These are phyloP conservation scores for Sminthopsis crassicaudata DNA, from an alignment of 2,113 vertebrate genomes.

Conservation along the genomic window DNA sequence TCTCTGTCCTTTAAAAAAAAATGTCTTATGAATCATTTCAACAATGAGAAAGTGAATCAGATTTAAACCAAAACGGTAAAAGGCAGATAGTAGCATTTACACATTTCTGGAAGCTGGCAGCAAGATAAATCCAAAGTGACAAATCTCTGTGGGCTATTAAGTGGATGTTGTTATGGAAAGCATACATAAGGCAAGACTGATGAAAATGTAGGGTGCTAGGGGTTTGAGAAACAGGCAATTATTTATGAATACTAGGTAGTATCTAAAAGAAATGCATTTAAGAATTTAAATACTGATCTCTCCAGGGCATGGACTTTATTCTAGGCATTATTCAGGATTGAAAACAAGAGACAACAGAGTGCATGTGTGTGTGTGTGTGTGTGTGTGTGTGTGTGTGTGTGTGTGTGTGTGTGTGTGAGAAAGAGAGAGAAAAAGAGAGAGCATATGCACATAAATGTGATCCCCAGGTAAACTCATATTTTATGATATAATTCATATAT, in stretches of 20 bases:
- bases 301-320: conserved; percentile 25
- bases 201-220: conserved; percentile 44
- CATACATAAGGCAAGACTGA: conserved; percentile 50
- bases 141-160: conserved; percentile 67
- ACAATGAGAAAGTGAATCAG: conserved; percentile 57
- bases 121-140: conserved; percentile 67
- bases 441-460: not conserved
- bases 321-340: conserved; percentile 13
- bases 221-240: conserved; percentile 60
- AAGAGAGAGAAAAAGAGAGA: too few species aligned
- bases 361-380: not conserved
- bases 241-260: conserved; percentile 51
- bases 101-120: conserved; percentile 61
- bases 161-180: conserved; percentile 64
- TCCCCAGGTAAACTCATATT: conserved; percentile 38
- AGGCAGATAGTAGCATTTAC: conserved; percentile 50
- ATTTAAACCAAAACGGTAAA: conserved; percentile 67
- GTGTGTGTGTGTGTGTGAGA: not conserved
- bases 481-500: conserved; percentile 2
- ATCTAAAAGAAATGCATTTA: conserved; percentile 57
- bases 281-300: conserved; percentile 54
- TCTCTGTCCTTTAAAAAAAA: conserved; percentile 44
- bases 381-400: not conserved
- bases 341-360: conserved; percentile 19
- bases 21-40: conserved; percentile 59